phyloP scores from a whole-genome alignment of 37 sponge, comb jelly and placozoan genomes.

The Cladorhizidae sp. region DNA sequence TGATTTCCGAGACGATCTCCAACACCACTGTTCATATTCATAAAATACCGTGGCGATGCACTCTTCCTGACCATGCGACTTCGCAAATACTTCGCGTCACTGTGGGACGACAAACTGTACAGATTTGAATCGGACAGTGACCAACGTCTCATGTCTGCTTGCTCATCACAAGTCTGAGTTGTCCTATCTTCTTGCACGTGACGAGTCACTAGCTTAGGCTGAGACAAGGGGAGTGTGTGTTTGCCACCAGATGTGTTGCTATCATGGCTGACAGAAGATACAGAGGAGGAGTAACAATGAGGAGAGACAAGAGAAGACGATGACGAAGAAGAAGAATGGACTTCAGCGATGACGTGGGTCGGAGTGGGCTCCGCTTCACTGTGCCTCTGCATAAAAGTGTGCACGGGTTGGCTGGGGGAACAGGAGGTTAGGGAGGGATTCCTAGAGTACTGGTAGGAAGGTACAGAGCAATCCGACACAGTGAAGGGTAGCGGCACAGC shows the following conservation, averaged over 20 bases:
- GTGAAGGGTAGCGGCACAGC: slow-evolving; percentile 35
- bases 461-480: slow-evolving; percentile 4
- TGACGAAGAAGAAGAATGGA: neutral
- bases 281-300: neutral
- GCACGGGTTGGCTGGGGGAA: neutral
- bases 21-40: neutral
- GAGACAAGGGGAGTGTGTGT: too few species aligned
- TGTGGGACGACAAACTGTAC: neutral
- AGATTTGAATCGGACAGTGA: slow-evolving; percentile 5
- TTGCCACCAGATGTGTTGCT: neutral
- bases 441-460: neutral
- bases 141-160: neutral
- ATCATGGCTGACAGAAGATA: neutral
- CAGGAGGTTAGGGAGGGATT: slow-evolving; percentile 22
- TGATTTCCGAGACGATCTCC: neutral
- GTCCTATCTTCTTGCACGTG: neutral
- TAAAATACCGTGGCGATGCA: neutral
- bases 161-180: neutral
- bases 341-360: neutral
- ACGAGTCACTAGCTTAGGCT: neutral
- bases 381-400: neutral
- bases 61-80: neutral
- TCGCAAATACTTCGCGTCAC: neutral
- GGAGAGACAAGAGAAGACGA: neutral
- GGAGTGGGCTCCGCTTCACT: neutral